Evolutionary conservation across 2,797 vertebrate species (phyloP).

Genomic region (Amphiprion clarkii): DNA sequence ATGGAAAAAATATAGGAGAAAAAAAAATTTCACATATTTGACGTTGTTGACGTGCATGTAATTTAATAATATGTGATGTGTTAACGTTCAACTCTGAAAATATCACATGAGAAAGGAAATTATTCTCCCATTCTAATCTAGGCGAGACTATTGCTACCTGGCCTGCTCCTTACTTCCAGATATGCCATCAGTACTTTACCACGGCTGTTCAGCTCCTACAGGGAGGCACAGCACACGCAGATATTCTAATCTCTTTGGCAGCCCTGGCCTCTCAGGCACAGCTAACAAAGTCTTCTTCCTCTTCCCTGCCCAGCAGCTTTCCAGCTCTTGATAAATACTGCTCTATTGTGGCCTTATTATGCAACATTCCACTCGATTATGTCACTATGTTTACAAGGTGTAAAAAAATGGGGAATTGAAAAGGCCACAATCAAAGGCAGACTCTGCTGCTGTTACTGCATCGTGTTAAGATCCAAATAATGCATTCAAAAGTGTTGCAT

Average conservation of each 20-base stretch:
- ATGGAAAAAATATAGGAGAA: neutral
- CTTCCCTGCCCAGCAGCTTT: slow-evolving; percentile 57
- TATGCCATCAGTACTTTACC: slow-evolving; percentile 37
- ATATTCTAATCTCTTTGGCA: slow-evolving; percentile 55
- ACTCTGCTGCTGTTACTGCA: slow-evolving; percentile 25
- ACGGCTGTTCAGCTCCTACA: slow-evolving; percentile 32
- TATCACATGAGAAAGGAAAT: neutral
- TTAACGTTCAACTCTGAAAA: neutral
- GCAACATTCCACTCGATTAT: slow-evolving; percentile 60
- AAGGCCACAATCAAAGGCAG: slow-evolving; percentile 51
- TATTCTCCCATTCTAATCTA: neutral
- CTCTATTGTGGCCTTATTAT: slow-evolving; percentile 61
- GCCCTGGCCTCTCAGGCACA: slow-evolving; percentile 50
- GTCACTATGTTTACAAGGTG: slow-evolving; percentile 55
- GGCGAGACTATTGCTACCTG: slow-evolving; percentile 14
- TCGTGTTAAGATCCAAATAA: slow-evolving; percentile 47
- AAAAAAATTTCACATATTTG: slow-evolving; percentile 16
- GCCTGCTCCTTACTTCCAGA: slow-evolving; percentile 32
- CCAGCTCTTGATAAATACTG: slow-evolving; percentile 55
- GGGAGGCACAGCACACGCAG: slow-evolving; percentile 24
- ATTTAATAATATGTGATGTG: neutral
- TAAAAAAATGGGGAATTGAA: slow-evolving; percentile 29
- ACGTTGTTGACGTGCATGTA: neutral
- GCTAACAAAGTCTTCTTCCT: slow-evolving; percentile 59
- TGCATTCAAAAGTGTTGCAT: slow-evolving; percentile 34